phyloP scores from a whole-genome alignment of 2,113 vertebrate genomes.

The Ophiodon elongatus region DNA sequence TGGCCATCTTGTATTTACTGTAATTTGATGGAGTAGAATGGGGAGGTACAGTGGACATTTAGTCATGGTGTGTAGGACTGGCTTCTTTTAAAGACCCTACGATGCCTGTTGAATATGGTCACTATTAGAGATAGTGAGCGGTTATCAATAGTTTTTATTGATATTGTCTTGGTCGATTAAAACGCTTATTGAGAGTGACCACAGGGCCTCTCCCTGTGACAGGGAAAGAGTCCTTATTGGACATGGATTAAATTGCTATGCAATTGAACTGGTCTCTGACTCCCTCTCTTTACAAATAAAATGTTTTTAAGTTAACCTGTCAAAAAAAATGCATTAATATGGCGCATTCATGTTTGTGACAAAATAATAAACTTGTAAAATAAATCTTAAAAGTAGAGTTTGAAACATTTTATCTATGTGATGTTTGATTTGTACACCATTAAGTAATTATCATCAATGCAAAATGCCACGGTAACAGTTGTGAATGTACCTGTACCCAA shows the following conservation, averaged over 20 bases:
- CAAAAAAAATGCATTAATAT: conserved; percentile 77
- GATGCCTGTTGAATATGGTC: conserved; percentile 81
- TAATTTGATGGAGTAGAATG: conserved; percentile 76
- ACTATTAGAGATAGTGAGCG: conserved; percentile 82
- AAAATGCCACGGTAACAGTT: conserved; percentile 35
- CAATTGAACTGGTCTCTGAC: conserved; percentile 88
- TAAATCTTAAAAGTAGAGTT: conserved; percentile 70
- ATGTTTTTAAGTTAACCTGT: conserved; percentile 82
- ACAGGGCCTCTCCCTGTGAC: conserved; percentile 84
- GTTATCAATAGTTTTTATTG: conserved; percentile 84
- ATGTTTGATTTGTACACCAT: conserved; percentile 53
- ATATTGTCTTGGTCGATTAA: conserved; percentile 81
- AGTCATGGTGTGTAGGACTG: conserved; percentile 77
- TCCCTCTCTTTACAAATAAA: conserved; percentile 84
- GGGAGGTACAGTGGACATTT: conserved; percentile 79
- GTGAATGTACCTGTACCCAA: conserved; percentile 62
- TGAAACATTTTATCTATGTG: conserved; percentile 62
- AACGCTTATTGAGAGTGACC: conserved; percentile 82
- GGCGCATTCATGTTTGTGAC: conserved; percentile 79
- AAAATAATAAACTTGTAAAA: conserved; percentile 78
- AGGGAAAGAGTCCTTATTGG: conserved; percentile 85
- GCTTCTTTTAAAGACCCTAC: conserved; percentile 79
- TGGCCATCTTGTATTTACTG: conserved; percentile 82
- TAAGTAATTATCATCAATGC: conserved; percentile 30
- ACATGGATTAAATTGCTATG: conserved; percentile 89